Percentiles rank a stretch among this genome's conserved stretches.
Conservation (phyloP, 1,140 invertebrate species). For the Bradynema listronoti region DNA sequence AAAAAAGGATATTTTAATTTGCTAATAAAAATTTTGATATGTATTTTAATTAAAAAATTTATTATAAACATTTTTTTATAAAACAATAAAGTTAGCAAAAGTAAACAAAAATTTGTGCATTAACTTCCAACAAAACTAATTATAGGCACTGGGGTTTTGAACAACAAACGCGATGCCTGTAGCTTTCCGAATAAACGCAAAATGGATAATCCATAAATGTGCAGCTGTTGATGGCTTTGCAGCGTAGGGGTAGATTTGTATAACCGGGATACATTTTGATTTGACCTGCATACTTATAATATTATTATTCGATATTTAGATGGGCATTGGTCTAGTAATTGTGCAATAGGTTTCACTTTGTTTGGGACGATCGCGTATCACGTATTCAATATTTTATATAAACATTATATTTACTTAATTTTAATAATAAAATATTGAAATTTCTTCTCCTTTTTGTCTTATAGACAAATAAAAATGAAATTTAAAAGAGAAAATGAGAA, state of each 20-base stretch:
- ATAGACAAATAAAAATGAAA: too few relatives aligned
- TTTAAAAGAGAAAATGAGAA: too few relatives aligned
- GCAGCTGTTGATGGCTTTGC: constrained; percentile 41
- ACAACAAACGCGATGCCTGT: constrained; percentile 36
- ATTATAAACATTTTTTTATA: too few relatives aligned
- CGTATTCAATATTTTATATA: background rate
- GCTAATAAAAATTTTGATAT: too few relatives aligned
- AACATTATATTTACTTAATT: background rate
- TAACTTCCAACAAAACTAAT: too few relatives aligned
- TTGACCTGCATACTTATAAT: constrained; percentile 16
- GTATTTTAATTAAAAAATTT: too few relatives aligned
- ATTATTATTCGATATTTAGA: background rate
- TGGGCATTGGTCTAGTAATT: background rate
- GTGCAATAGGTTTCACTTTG: too few relatives aligned
- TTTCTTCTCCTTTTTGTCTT: constrained; percentile 17
- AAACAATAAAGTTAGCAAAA: too few relatives aligned
- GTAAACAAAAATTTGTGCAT: too few relatives aligned
- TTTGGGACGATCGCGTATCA: too few relatives aligned
- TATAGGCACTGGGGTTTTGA: constrained; percentile 21
- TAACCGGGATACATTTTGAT: constrained; percentile 43
- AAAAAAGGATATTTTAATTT: too few relatives aligned
- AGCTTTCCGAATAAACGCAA: constrained; percentile 42
- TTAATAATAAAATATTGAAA: too few relatives aligned
- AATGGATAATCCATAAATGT: constrained; percentile 43
- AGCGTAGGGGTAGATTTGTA: constrained; percentile 40